A percentile compares a stretch with the other conserved stretches of the same genome.
Evolutionary conservation across 2,888 invertebrate species (phyloP).

Genomic region (Calliopum simillimum): DNA sequence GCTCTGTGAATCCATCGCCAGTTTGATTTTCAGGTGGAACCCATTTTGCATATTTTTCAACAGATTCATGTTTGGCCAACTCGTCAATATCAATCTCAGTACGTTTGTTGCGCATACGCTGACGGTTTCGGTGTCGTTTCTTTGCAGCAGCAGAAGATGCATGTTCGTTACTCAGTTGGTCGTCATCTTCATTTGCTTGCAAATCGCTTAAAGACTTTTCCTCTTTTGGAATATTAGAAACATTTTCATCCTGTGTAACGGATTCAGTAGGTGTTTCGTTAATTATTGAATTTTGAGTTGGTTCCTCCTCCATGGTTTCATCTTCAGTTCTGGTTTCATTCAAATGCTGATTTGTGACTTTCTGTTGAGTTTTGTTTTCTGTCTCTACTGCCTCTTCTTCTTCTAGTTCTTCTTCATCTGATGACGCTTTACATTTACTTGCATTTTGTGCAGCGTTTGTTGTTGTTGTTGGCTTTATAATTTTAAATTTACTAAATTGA

Average conservation of each 20-base stretch:
- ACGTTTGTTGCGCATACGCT: constrained; percentile 60
- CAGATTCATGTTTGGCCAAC: constrained; percentile 67
- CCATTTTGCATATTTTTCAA: constrained; percentile 81
- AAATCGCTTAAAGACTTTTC: neutral
- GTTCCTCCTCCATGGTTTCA: neutral
- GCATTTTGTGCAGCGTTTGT: neutral
- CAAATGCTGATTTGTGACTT: neutral
- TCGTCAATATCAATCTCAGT: constrained; percentile 66
- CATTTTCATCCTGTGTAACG: constrained; percentile 7
- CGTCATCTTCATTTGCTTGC: constrained; percentile 3
- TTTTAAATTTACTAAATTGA: constrained; percentile 63
- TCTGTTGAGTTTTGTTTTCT: neutral
- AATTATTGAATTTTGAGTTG: neutral
- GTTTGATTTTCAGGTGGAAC: constrained; percentile 80
- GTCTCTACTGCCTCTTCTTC: neutral
- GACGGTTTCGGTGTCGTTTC: constrained; percentile 58
- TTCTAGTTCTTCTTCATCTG: constrained; percentile 23
- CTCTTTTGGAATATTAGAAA: neutral
- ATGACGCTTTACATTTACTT: neutral
- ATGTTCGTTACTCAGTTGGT: constrained; percentile 14
- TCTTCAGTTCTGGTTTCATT: constrained; percentile 6
- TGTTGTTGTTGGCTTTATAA: constrained; percentile 46
- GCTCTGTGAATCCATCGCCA: constrained; percentile 81
- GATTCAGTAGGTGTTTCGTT: neutral
- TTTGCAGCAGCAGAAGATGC: constrained; percentile 26